These are phyloP conservation scores for Gobiocypris rarus DNA, from an alignment of 2,113 vertebrate genomes.

Conservation along the genomic window DNA sequence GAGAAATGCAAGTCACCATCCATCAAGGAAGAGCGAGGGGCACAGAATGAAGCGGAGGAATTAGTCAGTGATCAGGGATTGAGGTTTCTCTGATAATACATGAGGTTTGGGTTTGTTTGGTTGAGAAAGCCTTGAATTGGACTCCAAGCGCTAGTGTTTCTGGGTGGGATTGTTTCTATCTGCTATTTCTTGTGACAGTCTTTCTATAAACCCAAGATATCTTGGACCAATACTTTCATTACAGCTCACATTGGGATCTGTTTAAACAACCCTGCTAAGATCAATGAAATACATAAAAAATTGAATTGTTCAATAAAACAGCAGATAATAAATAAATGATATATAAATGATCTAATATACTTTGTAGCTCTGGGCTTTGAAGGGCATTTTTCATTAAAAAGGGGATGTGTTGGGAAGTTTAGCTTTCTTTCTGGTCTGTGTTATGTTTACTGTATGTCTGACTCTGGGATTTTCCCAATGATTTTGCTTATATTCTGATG, in stretches of 20 bases:
- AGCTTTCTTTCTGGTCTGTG: background rate
- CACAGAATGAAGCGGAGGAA: background rate
- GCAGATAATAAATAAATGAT: background rate
- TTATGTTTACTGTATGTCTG: background rate
- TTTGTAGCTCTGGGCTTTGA: background rate
- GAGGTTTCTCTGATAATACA: conserved; percentile 11
- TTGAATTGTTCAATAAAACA: background rate
- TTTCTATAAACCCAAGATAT: background rate
- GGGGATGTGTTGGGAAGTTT: background rate
- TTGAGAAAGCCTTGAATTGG: background rate
- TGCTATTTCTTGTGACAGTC: background rate
- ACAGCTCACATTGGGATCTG: background rate
- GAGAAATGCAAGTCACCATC: conserved; percentile 31
- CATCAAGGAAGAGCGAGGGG: background rate
- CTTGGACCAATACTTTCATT: background rate
- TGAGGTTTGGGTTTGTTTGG: conserved; percentile 8
- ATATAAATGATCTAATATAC: background rate
- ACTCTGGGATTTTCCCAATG: background rate
- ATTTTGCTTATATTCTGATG: background rate
- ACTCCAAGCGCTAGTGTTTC: background rate
- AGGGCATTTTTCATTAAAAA: background rate
- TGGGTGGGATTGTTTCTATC: background rate
- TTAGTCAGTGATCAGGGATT: background rate
- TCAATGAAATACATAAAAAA: conserved; percentile 9
- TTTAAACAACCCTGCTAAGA: conserved; percentile 1